A percentile compares a stretch with the other conserved stretches of the same genome.
Evolutionary conservation across 2,888 invertebrate genomes (phyloP).

Genomic region (Tiliacea citrago): DNA sequence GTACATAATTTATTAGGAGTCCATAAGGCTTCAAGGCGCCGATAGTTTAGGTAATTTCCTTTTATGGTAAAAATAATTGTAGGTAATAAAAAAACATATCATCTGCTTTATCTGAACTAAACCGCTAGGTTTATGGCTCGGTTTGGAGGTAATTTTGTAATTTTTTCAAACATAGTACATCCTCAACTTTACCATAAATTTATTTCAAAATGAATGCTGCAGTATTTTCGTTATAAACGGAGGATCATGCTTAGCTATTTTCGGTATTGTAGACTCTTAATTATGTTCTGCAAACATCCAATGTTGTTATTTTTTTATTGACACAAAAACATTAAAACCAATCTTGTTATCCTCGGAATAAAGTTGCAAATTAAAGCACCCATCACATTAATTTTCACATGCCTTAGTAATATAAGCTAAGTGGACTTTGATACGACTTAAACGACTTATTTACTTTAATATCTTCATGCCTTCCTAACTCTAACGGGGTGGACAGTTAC

Average conservation of each 20-base stretch:
- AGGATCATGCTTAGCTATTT: too few relatives aligned
- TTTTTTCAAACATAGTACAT: too few relatives aligned
- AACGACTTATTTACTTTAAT: slow-evolving; percentile 42
- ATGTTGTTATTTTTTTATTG: not conserved
- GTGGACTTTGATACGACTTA: slow-evolving; percentile 20
- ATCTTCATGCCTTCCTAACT: slow-evolving; percentile 45
- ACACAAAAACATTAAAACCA: slow-evolving; percentile 13
- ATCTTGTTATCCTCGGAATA: accelerated
- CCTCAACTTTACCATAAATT: too few relatives aligned
- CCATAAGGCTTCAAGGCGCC: too few relatives aligned
- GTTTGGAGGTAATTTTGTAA: too few relatives aligned
- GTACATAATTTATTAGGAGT: not conserved
- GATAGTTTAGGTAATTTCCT: too few relatives aligned
- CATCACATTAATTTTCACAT: not conserved
- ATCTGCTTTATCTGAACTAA: too few relatives aligned
- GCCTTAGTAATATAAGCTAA: not conserved
- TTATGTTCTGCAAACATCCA: not conserved
- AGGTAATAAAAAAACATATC: too few relatives aligned
- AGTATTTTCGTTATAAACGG: too few relatives aligned
- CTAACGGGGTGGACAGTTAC: slow-evolving; percentile 48
- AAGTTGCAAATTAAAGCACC: slow-evolving; percentile 5
- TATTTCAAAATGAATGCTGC: too few relatives aligned
- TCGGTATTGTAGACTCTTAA: not conserved
- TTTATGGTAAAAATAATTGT: too few relatives aligned
- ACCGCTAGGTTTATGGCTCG: too few relatives aligned